Base-by-base conservation (phyloP, 2,113 vertebrate species). In the Fulmarus glacialis region DNA sequence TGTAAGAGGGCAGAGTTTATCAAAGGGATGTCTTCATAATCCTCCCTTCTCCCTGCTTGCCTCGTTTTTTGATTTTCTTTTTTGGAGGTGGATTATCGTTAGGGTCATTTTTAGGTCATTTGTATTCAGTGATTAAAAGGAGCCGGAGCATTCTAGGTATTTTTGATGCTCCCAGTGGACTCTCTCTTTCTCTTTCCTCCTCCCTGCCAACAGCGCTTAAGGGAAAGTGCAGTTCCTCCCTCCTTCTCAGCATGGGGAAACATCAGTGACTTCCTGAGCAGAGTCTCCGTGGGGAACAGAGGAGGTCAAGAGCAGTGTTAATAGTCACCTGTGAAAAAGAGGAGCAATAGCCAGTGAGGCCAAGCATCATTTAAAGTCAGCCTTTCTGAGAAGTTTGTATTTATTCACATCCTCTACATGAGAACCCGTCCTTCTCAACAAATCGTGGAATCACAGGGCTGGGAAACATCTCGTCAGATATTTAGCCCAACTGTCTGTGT, bases 281-380 rank as follows among this genome's bases (percentile, higher is more conserved):
- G 81, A 86, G 15, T 58, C 93, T 85, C 91, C 6, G 4, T 26
- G 42, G 92, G 92, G 82, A 88, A 58, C 62, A 82, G 78, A 87
- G 45, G 38, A 96, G 80, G 93, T 94, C 97, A 97, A 96, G 62
- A 96, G 70, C 66, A 59, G 67, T 89, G 95, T 92, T 95, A 96
- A 93, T 72, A 93, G 93, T 95, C 75, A 87, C 93, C 91, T 87
- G 56, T 67, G 82, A 59, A 81, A 95, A 89, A 89, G 43, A 93
- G 55, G 43, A 75, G 53, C 80, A 85, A 56, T 29, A 88, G 64
- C 63, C 75, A 34, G 30, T 5, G 12, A 91, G 85, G 58, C 64
- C 60, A 52, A 93, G 27, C 50, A 78, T 68, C 1, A 0, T 71
- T 88, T 90, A 91, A 91, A 92, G 40, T 73, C 72, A 52, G 2